A percentile compares a stretch with the other conserved stretches of the same genome.
Conservation (phyloP, 2,113 vertebrate species). For the Nesoenas mayeri region DNA sequence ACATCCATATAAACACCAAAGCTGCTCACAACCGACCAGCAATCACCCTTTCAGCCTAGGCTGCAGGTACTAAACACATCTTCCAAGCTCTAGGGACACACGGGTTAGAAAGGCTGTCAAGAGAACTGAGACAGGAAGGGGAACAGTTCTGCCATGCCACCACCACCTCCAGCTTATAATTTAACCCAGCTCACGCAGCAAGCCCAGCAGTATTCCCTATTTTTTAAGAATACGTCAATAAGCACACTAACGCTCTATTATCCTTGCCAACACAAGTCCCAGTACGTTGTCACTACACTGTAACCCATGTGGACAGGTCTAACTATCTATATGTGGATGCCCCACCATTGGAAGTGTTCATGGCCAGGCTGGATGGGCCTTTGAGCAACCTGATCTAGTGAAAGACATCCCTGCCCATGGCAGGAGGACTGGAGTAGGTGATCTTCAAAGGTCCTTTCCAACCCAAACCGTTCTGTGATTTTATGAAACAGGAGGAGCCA, state of each 20-base stretch:
- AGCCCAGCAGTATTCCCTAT: background rate
- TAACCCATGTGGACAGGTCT: background rate
- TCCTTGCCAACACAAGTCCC: background rate
- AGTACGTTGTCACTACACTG: background rate
- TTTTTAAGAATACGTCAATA: background rate
- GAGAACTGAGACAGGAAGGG: background rate
- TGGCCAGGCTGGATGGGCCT: background rate
- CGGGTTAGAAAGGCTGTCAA: background rate
- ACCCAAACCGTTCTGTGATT: background rate
- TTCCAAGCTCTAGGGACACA: background rate
- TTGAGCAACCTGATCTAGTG: background rate
- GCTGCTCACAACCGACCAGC: background rate
- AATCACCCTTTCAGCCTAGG: background rate
- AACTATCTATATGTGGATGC: background rate
- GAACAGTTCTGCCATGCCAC: background rate
- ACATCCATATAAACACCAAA: background rate
- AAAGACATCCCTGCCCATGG: background rate
- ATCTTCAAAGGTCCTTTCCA: background rate
- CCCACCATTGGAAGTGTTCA: background rate
- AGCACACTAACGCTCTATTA: background rate
- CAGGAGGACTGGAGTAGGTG: background rate
- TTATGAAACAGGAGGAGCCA: background rate
- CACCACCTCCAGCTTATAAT: background rate
- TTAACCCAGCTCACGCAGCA: background rate
- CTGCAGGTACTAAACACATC: background rate